These are phyloP conservation scores for Danaus chrysippus DNA, from an alignment of 2,888 invertebrate genomes.

Conservation along the genomic window DNA sequence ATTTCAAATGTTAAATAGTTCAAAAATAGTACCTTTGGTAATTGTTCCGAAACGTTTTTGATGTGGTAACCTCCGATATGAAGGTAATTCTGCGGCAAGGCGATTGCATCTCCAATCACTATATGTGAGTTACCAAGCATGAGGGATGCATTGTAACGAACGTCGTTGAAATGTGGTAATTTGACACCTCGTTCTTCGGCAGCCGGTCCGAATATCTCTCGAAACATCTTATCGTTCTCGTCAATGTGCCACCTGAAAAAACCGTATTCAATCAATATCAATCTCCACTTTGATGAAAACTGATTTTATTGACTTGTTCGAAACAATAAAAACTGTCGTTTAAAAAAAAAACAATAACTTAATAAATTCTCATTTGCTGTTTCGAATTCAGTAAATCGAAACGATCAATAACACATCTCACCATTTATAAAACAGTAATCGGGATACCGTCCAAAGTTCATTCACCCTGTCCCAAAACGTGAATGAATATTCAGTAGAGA, in stretches of 20 bases:
- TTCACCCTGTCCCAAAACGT: neutral
- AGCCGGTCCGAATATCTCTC: conserved; percentile 25
- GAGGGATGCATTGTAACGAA: conserved; percentile 50
- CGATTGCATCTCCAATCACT: conserved; percentile 40
- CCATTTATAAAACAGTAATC: neutral
- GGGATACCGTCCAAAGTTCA: neutral
- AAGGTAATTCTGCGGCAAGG: conserved; percentile 52
- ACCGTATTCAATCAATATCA: neutral
- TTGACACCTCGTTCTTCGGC: conserved; percentile 38
- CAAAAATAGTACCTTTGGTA: conserved; percentile 40
- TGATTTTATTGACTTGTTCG: too few relatives aligned
- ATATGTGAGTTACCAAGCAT: conserved; percentile 55
- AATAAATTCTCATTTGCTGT: too few relatives aligned
- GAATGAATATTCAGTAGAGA: neutral
- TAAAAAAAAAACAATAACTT: too few relatives aligned
- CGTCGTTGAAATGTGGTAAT: conserved; percentile 42
- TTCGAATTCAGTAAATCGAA: too few relatives aligned
- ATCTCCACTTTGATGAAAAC: too few relatives aligned
- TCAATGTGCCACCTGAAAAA: conserved; percentile 4
- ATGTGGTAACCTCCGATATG: conserved; percentile 58
- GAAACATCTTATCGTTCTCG: conserved; percentile 22
- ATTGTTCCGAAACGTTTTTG: conserved; percentile 42
- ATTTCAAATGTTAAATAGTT: too few relatives aligned
- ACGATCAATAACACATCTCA: neutral
- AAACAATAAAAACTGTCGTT: too few relatives aligned